Base-by-base conservation (phyloP, 2,888 invertebrate genomes). In the Mantis religiosa region DNA sequence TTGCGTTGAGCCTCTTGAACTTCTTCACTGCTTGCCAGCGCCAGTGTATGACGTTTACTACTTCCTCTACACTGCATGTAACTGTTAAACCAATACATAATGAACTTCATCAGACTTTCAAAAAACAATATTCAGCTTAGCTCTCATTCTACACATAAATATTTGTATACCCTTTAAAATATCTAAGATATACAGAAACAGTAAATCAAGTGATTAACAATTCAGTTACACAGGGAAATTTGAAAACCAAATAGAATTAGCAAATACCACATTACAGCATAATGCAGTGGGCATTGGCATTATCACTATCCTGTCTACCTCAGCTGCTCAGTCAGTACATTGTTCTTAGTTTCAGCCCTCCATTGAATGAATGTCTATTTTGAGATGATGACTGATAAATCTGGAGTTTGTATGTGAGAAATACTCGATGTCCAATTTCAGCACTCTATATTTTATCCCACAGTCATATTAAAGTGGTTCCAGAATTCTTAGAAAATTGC, bases 11-110 rank as follows among this genome's bases (percentile, higher is more conserved):
- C 95, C 91, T 97, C 93, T 71, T 92, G 92, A 71, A 92, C 92
- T 90, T 93, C 97, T 91, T 97, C 96, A 0, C 97, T 95, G 89
- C 95, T 96, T 2, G 93, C 93, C 91, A 93, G 92, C 3, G 97
- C 96, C 93, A 97, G 95, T 0, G 97, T 97, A 92, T 97, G 97
- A 0, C 97, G 94, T 92, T 97, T 97, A 30, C 94, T 94, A 91
- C 96, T 95, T 30, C 97, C 97, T 27, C 97, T 94, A 83, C 94
- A 96, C 92, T 96, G 94, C 95, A 97, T 96, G 92, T 97, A 97
- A 92, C 97, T 97, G 92, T 4, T 91, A 91, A 90, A 88, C 88
- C 71, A 89, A 71, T 2, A 14, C 54, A 54, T 20, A 54, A 20
- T 28, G 30, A 27, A 34, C 34, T 27, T 25, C 28, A 30, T 28